Conservation (phyloP, 2,888 invertebrate species). For the Lapara coniferarum region DNA sequence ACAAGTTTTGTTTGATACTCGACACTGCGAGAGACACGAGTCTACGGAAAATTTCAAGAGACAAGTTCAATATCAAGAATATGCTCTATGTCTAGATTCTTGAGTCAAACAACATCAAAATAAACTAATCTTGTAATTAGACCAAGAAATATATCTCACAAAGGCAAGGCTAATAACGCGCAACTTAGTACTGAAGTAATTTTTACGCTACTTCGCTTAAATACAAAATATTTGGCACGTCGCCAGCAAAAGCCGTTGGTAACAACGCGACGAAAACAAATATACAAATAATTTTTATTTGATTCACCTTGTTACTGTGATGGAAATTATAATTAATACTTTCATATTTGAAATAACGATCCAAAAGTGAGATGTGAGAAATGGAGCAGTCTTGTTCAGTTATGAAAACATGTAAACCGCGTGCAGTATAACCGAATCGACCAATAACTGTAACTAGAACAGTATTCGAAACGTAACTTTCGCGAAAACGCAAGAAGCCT, state of each 20-base stretch:
- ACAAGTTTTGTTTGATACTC: conserved; percentile 6
- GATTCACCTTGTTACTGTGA: conserved; percentile 13
- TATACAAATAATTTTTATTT: conserved; percentile 42
- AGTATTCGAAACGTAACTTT: background rate
- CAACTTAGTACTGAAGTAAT: conserved; percentile 20
- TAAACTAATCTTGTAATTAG: background rate
- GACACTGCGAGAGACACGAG: background rate
- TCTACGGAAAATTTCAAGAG: background rate
- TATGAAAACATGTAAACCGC: conserved; percentile 2
- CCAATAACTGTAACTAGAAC: background rate
- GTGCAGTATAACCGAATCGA: background rate
- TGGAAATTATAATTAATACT: conserved; percentile 16
- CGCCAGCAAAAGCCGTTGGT: conserved; percentile 56
- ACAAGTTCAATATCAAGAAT: background rate
- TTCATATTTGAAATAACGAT: background rate
- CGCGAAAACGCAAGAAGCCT: conserved; percentile 16
- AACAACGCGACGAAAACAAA: conserved; percentile 52
- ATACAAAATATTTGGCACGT: conserved; percentile 56
- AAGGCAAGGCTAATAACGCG: background rate
- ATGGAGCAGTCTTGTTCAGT: background rate
- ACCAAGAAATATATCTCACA: background rate
- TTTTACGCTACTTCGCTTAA: conserved; percentile 47
- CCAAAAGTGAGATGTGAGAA: background rate
- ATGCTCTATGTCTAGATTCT: background rate
- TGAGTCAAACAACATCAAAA: background rate